Base-by-base conservation (phyloP, 2,113 vertebrate species). In the Microtus oregoni region DNA sequence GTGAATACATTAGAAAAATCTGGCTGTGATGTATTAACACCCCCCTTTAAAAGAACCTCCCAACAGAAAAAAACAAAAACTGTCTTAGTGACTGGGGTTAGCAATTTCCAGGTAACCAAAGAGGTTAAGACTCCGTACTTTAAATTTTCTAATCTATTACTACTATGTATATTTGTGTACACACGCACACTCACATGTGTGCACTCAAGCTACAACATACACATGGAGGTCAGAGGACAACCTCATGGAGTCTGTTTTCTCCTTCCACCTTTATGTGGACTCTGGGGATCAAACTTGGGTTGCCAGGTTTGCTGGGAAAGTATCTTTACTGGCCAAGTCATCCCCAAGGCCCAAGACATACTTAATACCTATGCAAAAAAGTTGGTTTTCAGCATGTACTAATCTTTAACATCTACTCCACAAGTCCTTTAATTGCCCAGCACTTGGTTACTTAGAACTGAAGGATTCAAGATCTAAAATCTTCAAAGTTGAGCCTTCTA, bases 1-100 rank as follows among this genome's bases (percentile, higher is more conserved):
- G 67, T 76, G 0, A 97, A 63, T 90, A 79, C 0, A 32, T 82
- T 89, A 61, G 58, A 77, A 90, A 97, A 76, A 44, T 89, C 28
- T 38, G 3, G 1, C 47, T 93, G 26, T 65, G 47, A 47, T 11
- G 86, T 72, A 85, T 87, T 65, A 76, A 92, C 22, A 28, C 4
- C 13, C 13, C 58, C 20, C 52, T 15, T 38, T 90, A 67, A 73
- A 72, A 90, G 86, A 13, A 47, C 35, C 24, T 15, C 12, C 15
- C 88, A 70, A 70, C 58, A 88, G 63, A 17, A 47, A 47, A 72
- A n/a, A 19, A 58, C 55, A 58, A 28, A n/a, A 17, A 20, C 32
- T 90, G 19, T 19, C 72, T 78, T 8, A 61, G 1, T 20, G 55
- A 58, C 67, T 47, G 9, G 44, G 44, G 38, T 87, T 72, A 55